Percentiles rank a stretch among this genome's conserved stretches.
Evolutionary conservation across 2,797 vertebrate genomes (phyloP).

Genomic region (Epinephelus coioides): DNA sequence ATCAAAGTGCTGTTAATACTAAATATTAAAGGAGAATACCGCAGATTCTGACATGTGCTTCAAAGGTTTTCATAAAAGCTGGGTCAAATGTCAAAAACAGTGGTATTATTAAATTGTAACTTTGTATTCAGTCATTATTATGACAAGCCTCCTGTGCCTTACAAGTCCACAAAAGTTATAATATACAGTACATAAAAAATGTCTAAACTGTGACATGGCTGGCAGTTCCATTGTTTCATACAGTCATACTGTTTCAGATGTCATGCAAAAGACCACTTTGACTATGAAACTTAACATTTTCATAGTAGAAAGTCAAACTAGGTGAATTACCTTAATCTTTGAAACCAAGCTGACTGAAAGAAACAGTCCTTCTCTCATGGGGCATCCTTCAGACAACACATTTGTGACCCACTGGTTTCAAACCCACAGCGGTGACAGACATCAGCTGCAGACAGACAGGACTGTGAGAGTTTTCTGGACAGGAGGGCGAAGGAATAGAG

Average conservation of each 20-base stretch:
- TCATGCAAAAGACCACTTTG: slow-evolving; percentile 18
- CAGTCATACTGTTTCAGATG: slow-evolving; percentile 10
- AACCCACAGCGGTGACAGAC: slow-evolving; percentile 1
- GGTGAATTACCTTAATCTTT: background rate
- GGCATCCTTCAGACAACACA: slow-evolving; percentile 1
- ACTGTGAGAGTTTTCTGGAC: background rate
- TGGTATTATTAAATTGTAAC: slow-evolving; percentile 9
- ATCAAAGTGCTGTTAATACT: slow-evolving; percentile 53
- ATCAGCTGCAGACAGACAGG: background rate
- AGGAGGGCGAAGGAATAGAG: background rate
- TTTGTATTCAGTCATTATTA: slow-evolving; percentile 3
- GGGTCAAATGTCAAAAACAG: slow-evolving; percentile 27
- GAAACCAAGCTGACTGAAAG: background rate
- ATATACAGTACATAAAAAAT: slow-evolving; percentile 4
- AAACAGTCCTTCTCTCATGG: slow-evolving; percentile 8
- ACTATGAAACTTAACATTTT: slow-evolving; percentile 2
- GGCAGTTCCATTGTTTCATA: slow-evolving; percentile 7
- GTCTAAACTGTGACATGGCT: slow-evolving; percentile 3
- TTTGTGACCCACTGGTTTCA: background rate
- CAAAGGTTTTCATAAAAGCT: slow-evolving; percentile 23
- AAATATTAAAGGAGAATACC: slow-evolving; percentile 37
- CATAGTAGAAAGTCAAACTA: slow-evolving; percentile 10
- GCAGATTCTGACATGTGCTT: slow-evolving; percentile 16
- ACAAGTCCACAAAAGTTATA: background rate
- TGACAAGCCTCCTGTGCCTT: slow-evolving; percentile 3